Evolutionary conservation across 2,113 vertebrate genomes (phyloP), one percentile per base, ranked within the genome.

Genomic region (Psittacula cyanocephala): DNA sequence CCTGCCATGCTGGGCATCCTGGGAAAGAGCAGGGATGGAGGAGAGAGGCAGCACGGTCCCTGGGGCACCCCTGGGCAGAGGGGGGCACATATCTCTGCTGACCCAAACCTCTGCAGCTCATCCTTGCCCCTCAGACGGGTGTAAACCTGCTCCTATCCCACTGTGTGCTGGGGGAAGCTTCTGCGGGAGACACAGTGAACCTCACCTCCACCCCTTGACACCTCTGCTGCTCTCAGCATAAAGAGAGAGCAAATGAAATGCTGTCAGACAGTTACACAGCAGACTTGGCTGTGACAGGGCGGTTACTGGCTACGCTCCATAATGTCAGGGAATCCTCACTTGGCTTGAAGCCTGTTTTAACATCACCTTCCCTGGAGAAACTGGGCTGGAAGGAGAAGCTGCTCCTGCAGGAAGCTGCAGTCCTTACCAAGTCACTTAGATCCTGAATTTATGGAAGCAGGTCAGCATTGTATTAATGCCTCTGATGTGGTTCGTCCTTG

Each of bases 371-470:
- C 84, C 41, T 47, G 44, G 67, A 92, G 86, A 72, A 78, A 59
- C 24, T 5, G 87, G 19, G 24, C 50, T 49, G 62, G 80, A 50
- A 92, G 46, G 33, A 86, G 46, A 80, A 83, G 46, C 12, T 2
- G 13, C 67, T 90, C 31, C 47, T 39, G 17, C 88, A 83, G 62
- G 46, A 60, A 90, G 22, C 37, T 11, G 55, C 25, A 35, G 76
- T 29, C 91, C 68, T 80, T 23, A 41, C 50, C 3, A 0, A 95
- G 82, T 24, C 83, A 31, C 81, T 91, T 27, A 28, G n/a, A 78
- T 14, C 39, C 33, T n/a, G 80, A 81, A 88, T 92, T 92, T 89
- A 84, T 81, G 83, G 95, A 93, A 95, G 86, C 88, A 84, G 86
- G 74, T 92, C 93, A 94, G 83, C 8, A 4, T 33, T 79, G 83